A percentile compares a stretch with the other conserved stretches of the same genome.
These are phyloP conservation scores for Anniella stebbinsi DNA, from an alignment of 2,797 vertebrate species.

Conservation along the genomic window DNA sequence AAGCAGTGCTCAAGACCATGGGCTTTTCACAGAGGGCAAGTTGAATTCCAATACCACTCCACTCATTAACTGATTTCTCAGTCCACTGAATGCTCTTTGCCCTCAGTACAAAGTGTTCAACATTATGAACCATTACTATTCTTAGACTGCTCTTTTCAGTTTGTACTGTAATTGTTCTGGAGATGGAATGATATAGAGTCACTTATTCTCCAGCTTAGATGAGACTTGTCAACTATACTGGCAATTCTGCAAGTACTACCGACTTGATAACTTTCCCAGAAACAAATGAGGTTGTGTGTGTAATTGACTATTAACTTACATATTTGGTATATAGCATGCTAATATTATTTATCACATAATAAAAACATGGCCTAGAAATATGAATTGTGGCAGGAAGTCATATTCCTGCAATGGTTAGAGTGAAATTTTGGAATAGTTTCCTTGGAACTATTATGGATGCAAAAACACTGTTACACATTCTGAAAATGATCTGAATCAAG, in stretches of 20 bases:
- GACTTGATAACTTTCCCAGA: slow-evolving; percentile 54
- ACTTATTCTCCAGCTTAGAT: slow-evolving; percentile 38
- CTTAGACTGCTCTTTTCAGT: slow-evolving; percentile 15
- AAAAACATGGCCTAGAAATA: not conserved
- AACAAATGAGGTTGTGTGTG: slow-evolving; percentile 43
- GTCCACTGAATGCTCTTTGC: slow-evolving; percentile 2
- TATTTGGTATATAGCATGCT: slow-evolving; percentile 16
- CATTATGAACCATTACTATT: not conserved
- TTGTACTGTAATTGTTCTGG: slow-evolving; percentile 44
- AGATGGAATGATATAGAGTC: slow-evolving; percentile 34
- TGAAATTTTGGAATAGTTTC: not conserved
- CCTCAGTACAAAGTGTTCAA: not conserved
- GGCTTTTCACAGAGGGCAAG: not conserved
- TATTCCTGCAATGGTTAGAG: not conserved
- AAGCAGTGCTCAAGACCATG: not conserved
- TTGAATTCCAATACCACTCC: not conserved
- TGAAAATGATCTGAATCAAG: not conserved
- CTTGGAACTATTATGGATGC: not conserved
- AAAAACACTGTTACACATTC: not conserved
- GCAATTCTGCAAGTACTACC: slow-evolving; percentile 57
- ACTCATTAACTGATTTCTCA: slow-evolving; percentile 5
- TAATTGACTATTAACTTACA: slow-evolving; percentile 39
- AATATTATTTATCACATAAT: slow-evolving; percentile 16
- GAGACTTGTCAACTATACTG: slow-evolving; percentile 60
- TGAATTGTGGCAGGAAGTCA: not conserved